These are phyloP conservation scores for Bubalus kerabau DNA, from an alignment of 2,113 vertebrate species.

Conservation along the genomic window DNA sequence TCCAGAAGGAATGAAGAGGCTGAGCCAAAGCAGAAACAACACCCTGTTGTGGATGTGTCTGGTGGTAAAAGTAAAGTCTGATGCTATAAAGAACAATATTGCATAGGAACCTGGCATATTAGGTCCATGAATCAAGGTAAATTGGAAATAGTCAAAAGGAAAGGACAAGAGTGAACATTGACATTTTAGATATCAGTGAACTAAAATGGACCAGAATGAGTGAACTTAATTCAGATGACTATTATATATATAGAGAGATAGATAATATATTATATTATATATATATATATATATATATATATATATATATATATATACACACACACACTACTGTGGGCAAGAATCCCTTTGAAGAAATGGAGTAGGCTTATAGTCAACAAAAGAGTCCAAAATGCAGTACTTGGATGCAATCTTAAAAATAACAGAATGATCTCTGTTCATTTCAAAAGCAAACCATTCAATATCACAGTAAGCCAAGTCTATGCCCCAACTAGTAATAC, in stretches of 20 bases:
- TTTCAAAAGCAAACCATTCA: background rate
- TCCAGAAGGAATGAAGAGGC: background rate
- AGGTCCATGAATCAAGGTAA: background rate
- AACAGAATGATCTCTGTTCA: background rate
- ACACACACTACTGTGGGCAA: background rate
- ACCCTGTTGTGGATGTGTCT: background rate
- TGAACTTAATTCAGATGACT: background rate
- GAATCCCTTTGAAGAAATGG: background rate
- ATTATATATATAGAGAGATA: background rate
- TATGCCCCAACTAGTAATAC: background rate
- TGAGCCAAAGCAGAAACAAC: background rate
- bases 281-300: no score
- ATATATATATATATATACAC: no score
- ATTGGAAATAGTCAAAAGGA: background rate
- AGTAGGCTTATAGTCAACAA: background rate
- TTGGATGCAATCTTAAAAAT: background rate
- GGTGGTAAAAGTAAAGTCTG: background rate
- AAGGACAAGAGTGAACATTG: background rate
- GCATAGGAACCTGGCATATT: background rate
- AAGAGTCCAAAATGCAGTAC: background rate
- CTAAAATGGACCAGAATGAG: background rate
- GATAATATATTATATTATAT: no score
- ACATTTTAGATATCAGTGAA: background rate
- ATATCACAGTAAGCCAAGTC: background rate
- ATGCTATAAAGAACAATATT: background rate